Evolutionary conservation across 2,888 invertebrate species (phyloP), one percentile per base, ranked within the genome.

Genomic region (Parnassius apollo): DNA sequence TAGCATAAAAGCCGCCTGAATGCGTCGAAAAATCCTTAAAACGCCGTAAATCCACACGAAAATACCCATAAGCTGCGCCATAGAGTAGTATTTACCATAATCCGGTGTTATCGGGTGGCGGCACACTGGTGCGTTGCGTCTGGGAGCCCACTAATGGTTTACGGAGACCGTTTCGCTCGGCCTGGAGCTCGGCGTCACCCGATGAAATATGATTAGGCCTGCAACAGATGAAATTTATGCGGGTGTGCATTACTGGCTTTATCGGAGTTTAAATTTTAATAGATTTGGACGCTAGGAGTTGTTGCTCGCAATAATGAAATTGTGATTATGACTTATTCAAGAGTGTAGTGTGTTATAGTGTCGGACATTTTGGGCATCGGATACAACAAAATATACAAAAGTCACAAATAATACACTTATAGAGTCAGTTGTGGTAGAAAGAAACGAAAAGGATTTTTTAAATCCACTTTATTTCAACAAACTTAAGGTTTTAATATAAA

Each of bases 31-130:
- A 81, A 76, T 77, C 75, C 70, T 57, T 72, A 73, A 77, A 78
- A 75, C 75, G 75, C 74, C 77, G 78, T 77, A 81, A 79, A 84
- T 81, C 79, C 78, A 66, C 64, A 64, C 62, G 69, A 72, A 54
- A 78, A 82, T 80, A 73, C 70, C 80, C 71, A 70, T 82, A 81
- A 84, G 81, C 80, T 81, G 67, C 66, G 65, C 69, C 71, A 71
- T 72, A 73, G 71, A 69, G 76, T 74, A 76, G 77, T 83, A 77
- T 82, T 85, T 69, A 70, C 66, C 70, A 69, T 70, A 70, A 70
- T 61, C 70, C 65, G 56, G 62, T 62, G 64, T 64, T 62, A 68
- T 61, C 59, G 59, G 59, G n/a, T 46, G 46, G 18, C 22, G 57
- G 22, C 62, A 60, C 54, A 42, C 58, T 18, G 49, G 49, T 49